Percentiles rank a stretch among this genome's conserved stretches.
Evolutionary conservation across 2,113 vertebrate genomes (phyloP).

Genomic region (Tragelaphus buxtoni): DNA sequence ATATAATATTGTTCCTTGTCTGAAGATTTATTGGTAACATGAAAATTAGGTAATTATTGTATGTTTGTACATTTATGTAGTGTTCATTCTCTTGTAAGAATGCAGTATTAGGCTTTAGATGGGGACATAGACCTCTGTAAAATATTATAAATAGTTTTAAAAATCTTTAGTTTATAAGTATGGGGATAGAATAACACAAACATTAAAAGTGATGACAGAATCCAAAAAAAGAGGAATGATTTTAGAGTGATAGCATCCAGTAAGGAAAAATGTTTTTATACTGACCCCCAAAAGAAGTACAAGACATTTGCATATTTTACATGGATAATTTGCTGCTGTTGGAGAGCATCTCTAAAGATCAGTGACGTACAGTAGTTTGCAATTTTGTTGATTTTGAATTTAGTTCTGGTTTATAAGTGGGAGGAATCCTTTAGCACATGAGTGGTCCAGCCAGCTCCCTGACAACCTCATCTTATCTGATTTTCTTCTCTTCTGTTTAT

Average conservation of each 20-base stretch:
- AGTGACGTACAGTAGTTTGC: neutral
- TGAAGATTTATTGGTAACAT: neutral
- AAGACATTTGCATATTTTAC: neutral
- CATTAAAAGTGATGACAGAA: neutral
- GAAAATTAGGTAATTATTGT: neutral
- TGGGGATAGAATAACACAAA: neutral
- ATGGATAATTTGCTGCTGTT: neutral
- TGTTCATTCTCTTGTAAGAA: neutral
- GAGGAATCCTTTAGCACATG: neutral
- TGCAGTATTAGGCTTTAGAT: constrained; percentile 11
- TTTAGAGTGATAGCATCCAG: neutral
- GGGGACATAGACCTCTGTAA: neutral
- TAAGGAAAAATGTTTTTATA: neutral
- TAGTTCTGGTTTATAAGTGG: neutral
- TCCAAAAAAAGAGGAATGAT: neutral
- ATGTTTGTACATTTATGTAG: neutral
- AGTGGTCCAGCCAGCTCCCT: neutral
- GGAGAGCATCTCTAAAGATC: neutral
- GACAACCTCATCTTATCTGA: neutral
- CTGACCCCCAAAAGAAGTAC: neutral
- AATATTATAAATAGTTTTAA: neutral
- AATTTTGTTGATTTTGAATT: neutral
- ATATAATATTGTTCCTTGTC: neutral
- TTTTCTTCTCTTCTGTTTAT: neutral
- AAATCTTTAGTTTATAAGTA: neutral